phyloP scores from a whole-genome alignment of 2,888 invertebrate species.

The Lycia hirtaria region DNA sequence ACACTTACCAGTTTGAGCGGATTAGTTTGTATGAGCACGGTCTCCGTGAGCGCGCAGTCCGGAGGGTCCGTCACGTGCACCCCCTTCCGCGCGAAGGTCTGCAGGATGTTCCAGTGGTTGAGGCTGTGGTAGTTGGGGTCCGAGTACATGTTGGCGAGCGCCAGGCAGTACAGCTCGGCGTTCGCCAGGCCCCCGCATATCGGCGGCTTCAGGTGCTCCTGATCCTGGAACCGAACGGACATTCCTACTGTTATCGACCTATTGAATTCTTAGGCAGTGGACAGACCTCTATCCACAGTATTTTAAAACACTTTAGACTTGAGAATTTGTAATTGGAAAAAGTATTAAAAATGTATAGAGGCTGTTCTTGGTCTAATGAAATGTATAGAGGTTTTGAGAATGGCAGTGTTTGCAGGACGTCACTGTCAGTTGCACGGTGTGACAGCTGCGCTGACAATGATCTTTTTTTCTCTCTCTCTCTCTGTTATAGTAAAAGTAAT shows the following conservation, averaged over 20 bases:
- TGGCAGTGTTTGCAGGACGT: too few species aligned
- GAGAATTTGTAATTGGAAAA: too few species aligned
- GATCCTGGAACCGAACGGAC: slow-evolving; percentile 87
- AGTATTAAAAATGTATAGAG: too few species aligned
- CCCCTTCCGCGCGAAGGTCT: slow-evolving; percentile 96
- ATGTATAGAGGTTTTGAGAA: too few species aligned
- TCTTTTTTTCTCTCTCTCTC: too few species aligned
- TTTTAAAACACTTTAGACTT: too few species aligned
- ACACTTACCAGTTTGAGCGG: slow-evolving; percentile 94
- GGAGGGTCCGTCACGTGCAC: slow-evolving; percentile 93
- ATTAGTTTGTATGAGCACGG: slow-evolving; percentile 97
- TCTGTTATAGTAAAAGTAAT: too few species aligned
- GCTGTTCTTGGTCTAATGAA: too few species aligned
- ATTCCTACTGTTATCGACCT: background rate
- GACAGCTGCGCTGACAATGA: too few species aligned
- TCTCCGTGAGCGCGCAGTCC: slow-evolving; percentile 96
- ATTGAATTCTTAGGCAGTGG: too few species aligned
- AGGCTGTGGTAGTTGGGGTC: slow-evolving; percentile 98
- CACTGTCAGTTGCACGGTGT: too few species aligned
- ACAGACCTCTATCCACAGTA: too few species aligned
- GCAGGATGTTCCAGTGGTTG: slow-evolving; percentile 97
- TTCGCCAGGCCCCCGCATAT: slow-evolving; percentile 96
- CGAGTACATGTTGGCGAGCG: slow-evolving; percentile 97
- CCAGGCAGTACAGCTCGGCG: slow-evolving; percentile 97
- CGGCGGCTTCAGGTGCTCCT: slow-evolving; percentile 96